Conservation (phyloP, 1,140 invertebrate species). For the Parapsyche elsis region DNA sequence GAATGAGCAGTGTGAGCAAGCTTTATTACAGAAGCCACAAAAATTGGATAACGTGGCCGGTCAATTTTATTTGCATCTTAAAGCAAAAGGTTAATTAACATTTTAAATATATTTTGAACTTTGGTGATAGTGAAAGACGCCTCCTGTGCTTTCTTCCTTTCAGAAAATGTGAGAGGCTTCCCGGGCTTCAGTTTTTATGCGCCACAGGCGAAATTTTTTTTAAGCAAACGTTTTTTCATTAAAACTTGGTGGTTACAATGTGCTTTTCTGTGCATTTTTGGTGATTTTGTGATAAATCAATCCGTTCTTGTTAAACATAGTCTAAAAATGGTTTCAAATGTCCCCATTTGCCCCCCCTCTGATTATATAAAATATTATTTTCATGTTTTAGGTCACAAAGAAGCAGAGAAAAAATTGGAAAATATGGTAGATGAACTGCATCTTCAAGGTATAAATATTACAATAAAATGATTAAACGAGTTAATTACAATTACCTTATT, state of each 20-base stretch:
- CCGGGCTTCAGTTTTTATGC: too few relatives aligned
- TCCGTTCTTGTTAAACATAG: too few relatives aligned
- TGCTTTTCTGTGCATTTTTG: too few relatives aligned
- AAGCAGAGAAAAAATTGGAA: constrained; percentile 37
- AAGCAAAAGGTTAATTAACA: constrained; percentile 49
- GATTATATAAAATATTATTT: constrained; percentile 13
- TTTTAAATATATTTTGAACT: neutral
- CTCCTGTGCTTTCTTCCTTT: too few relatives aligned
- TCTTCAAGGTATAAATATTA: neutral
- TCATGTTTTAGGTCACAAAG: constrained; percentile 43
- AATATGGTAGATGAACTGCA: neutral
- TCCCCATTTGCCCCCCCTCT: neutral
- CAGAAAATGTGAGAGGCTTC: too few relatives aligned
- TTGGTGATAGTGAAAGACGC: too few relatives aligned
- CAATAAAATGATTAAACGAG: constrained; percentile 16
- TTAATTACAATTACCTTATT: neutral
- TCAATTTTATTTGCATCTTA: constrained; percentile 43
- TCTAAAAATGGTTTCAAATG: too few relatives aligned
- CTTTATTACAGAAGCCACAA: constrained; percentile 51
- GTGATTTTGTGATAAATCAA: too few relatives aligned
- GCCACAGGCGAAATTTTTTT: too few relatives aligned
- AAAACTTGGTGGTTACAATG: too few relatives aligned
- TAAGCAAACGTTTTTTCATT: too few relatives aligned
- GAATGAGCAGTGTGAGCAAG: constrained; percentile 49
- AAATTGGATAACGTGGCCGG: constrained; percentile 52